phyloP scores from a whole-genome alignment of 1,140 invertebrate genomes.

The Ostrea denselamellosa region DNA sequence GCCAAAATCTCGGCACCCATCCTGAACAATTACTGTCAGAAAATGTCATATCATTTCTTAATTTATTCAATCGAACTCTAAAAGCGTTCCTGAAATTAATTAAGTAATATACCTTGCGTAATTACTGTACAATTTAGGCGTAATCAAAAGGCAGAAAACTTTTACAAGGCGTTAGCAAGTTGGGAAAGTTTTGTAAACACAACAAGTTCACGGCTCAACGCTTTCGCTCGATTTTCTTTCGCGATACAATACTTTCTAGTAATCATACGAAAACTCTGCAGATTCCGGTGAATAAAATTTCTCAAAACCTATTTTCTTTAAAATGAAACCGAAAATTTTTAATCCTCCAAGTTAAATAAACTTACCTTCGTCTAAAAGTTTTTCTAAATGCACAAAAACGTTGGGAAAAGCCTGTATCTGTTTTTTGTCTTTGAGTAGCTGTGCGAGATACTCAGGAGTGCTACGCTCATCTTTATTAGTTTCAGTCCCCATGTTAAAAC shows the following conservation, averaged over 20 bases:
- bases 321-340: slow-evolving; percentile 32
- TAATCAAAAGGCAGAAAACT: not conserved
- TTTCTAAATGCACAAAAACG: slow-evolving; percentile 99
- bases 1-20: slow-evolving; percentile 53
- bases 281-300: not conserved
- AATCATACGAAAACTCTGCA: not conserved
- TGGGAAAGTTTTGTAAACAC: slow-evolving; percentile 42
- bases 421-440: slow-evolving; percentile 99
- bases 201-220: slow-evolving; percentile 8
- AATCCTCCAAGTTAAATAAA: slow-evolving; percentile 54
- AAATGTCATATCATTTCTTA: slow-evolving; percentile 6
- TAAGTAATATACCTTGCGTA: not conserved
- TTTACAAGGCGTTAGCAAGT: slow-evolving; percentile 11
- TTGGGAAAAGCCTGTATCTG: slow-evolving; percentile 99
- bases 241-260: not conserved
- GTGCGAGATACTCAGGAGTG: slow-evolving; percentile 97
- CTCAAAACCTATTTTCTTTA: not conserved
- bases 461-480: slow-evolving; percentile 78
- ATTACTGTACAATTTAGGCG: not conserved
- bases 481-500: slow-evolving; percentile 77
- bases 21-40: slow-evolving; percentile 25
- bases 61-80: not conserved
- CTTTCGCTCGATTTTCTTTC: slow-evolving; percentile 21
- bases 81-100: not conserved
- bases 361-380: slow-evolving; percentile 99